These are phyloP conservation scores for Triplophysa yarkandensis DNA, from an alignment of 2,797 vertebrate species.

Conservation along the genomic window DNA sequence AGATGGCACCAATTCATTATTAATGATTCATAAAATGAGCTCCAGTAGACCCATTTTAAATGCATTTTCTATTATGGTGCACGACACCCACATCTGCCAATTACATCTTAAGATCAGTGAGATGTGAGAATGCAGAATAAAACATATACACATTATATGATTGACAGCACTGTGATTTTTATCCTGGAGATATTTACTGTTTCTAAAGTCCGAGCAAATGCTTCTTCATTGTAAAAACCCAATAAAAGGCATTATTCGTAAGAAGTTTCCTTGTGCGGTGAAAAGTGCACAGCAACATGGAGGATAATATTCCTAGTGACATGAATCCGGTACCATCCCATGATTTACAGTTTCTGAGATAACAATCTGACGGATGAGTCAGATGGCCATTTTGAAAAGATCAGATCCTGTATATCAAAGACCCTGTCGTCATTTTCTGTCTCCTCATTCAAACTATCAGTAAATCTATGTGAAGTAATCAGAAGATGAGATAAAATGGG, in stretches of 20 bases:
- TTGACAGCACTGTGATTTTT: constrained; percentile 1
- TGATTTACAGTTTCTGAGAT: constrained; percentile 37
- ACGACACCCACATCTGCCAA: constrained; percentile 74
- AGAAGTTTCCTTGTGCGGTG: background rate
- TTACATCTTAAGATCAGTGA: constrained; percentile 62
- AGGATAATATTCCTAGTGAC: constrained; percentile 25
- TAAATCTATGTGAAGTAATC: constrained; percentile 38
- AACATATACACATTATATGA: constrained; percentile 4
- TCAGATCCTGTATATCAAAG: constrained; percentile 26
- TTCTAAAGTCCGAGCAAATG: background rate
- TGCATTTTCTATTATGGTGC: constrained; percentile 79
- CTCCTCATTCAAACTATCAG: constrained; percentile 25
- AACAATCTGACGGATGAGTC: constrained; percentile 29
- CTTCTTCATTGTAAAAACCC: background rate
- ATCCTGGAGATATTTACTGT: constrained; percentile 31
- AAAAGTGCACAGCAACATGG: background rate
- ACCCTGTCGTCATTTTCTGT: constrained; percentile 34
- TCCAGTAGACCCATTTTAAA: constrained; percentile 84
- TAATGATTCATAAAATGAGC: constrained; percentile 87
- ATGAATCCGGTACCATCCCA: constrained; percentile 5
- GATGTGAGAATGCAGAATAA: constrained; percentile 6
- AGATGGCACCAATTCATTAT: constrained; percentile 85
- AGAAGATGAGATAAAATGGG: constrained; percentile 12
- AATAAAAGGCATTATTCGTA: background rate
- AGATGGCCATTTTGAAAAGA: constrained; percentile 25